Percentiles rank a stretch among this genome's conserved stretches.
Conservation (phyloP, 2,888 invertebrate species). For the Machimus rusticus region DNA sequence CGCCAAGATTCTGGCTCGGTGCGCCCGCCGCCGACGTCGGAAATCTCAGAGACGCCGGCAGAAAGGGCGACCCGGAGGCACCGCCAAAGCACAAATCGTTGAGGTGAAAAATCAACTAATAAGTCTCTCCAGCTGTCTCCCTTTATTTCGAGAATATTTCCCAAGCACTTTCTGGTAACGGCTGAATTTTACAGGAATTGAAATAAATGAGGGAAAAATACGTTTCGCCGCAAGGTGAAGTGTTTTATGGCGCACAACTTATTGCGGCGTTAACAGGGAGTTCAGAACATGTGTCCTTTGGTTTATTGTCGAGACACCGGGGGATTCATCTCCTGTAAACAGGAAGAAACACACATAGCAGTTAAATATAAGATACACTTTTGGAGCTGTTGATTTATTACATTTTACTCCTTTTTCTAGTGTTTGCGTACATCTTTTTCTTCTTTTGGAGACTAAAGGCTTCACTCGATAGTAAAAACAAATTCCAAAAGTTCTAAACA, state of each 20-base stretch:
- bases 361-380: neutral
- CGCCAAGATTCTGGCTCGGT: constrained; percentile 11
- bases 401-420: neutral
- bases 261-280: neutral
- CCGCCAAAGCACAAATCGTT: constrained; percentile 21
- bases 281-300: neutral
- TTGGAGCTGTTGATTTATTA: neutral
- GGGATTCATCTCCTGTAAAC: neutral
- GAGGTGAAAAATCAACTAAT: constrained; percentile 36
- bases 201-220: constrained; percentile 21
- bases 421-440: neutral
- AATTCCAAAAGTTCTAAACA: neutral
- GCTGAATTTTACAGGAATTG: neutral
- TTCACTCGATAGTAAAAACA: neutral
- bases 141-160: neutral
- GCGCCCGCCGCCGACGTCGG: neutral
- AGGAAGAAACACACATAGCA: neutral
- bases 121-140: constrained; percentile 29
- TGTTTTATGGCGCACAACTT: neutral
- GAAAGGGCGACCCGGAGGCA: constrained; percentile 18
- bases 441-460: neutral
- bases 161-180: neutral
- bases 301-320: neutral
- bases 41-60: neutral
- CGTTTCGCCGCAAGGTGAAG: neutral